phyloP scores from a whole-genome alignment of 2,888 invertebrate genomes.

The Oscheius sp. region DNA sequence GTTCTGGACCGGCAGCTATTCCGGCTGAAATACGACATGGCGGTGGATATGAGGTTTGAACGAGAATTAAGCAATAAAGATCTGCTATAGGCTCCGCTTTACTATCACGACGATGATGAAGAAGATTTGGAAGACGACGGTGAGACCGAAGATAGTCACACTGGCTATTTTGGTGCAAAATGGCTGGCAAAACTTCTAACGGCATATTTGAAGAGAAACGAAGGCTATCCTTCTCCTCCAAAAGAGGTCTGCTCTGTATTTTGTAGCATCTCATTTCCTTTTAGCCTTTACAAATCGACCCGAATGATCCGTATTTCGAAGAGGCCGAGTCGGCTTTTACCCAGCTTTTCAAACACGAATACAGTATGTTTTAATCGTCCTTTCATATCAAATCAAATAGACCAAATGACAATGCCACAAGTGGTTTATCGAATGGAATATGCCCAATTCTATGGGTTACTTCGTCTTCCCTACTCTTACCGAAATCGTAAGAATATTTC shows the following conservation, averaged over 20 bases:
- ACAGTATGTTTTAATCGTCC: neutral
- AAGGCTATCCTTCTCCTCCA: neutral
- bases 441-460: constrained; percentile 93
- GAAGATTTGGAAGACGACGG: neutral
- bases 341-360: neutral
- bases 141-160: neutral
- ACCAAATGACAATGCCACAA: constrained; percentile 70
- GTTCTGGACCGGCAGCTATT: constrained; percentile 50
- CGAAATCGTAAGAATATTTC: constrained; percentile 81
- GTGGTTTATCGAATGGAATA: constrained; percentile 97
- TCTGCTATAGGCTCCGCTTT: neutral
- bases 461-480: constrained; percentile 86
- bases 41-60: neutral
- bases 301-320: neutral
- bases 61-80: too few relatives aligned
- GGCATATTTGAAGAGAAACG: neutral
- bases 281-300: neutral
- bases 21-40: constrained; percentile 39
- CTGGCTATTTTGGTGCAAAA: neutral
- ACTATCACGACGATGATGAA: neutral
- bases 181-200: neutral
- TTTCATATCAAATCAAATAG: constrained; percentile 25
- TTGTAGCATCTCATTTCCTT: neutral
- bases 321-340: constrained; percentile 17
- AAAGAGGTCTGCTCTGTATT: neutral